A percentile compares a stretch with the other conserved stretches of the same genome.
Conservation (phyloP, 2,888 invertebrate genomes). For the Atethmia centrago region DNA sequence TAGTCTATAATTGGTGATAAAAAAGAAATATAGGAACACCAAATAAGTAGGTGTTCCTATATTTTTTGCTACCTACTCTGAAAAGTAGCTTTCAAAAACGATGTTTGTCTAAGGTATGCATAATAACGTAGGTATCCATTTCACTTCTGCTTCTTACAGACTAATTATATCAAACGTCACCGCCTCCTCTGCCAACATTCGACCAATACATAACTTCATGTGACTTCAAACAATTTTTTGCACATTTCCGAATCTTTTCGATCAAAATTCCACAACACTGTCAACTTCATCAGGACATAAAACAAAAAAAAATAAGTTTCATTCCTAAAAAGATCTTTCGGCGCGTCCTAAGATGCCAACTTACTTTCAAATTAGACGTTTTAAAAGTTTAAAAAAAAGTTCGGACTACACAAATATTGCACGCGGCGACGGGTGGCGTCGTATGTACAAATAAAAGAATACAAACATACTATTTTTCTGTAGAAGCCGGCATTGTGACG, state of each 20-base stretch:
- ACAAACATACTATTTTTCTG: constrained; percentile 87
- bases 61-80: background rate
- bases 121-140: constrained; percentile 39
- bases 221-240: constrained; percentile 40
- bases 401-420: constrained; percentile 88
- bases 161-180: constrained; percentile 27
- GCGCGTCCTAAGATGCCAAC: constrained; percentile 74
- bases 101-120: background rate
- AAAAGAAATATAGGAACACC: background rate
- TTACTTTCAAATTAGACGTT: constrained; percentile 86
- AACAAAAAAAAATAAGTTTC: constrained; percentile 44
- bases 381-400: constrained; percentile 80
- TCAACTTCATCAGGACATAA: constrained; percentile 73
- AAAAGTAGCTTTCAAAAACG: background rate
- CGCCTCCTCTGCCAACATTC: constrained; percentile 8
- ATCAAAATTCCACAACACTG: constrained; percentile 74
- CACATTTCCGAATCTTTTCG: constrained; percentile 48
- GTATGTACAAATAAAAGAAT: constrained; percentile 82
- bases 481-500: constrained; percentile 86
- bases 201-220: constrained; percentile 39
- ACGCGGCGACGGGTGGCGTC: constrained; percentile 78
- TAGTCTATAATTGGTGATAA: background rate
- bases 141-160: constrained; percentile 31
- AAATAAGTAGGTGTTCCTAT: background rate
- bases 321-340: constrained; percentile 71